Conservation (phyloP, 2,113 vertebrate species). For the Ascaphus truei region DNA sequence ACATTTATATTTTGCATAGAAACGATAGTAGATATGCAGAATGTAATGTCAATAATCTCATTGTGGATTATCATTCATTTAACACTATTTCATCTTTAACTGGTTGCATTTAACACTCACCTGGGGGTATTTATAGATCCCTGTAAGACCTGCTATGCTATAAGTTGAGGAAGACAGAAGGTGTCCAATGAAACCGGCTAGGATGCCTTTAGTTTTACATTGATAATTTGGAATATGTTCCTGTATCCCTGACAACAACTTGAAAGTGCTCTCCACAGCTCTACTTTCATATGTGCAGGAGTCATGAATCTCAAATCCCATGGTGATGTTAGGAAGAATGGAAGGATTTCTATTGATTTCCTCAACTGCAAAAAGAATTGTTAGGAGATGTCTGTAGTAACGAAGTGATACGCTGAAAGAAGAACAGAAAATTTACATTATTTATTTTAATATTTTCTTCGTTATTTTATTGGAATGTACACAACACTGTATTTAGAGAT, state of each 20-base stretch:
- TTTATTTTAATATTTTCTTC: no score
- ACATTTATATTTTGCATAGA: no score
- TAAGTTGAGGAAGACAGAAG: neutral
- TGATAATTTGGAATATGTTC: neutral
- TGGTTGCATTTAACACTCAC: conserved; percentile 3
- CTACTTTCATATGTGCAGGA: neutral
- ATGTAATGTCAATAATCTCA: no score
- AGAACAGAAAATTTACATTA: neutral
- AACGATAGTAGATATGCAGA: no score
- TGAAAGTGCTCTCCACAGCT: neutral
- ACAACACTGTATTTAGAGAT: no score
- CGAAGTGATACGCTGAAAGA: neutral
- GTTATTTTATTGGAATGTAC: no score
- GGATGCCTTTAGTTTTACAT: neutral
- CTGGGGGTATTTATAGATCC: neutral
- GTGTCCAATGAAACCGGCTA: conserved; percentile 3
- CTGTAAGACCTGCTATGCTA: neutral
- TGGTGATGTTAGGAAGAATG: conserved; percentile 10
- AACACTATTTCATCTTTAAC: neutral
- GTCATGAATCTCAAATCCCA: conserved; percentile 17
- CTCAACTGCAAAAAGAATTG: neutral
- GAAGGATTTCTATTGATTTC: conserved; percentile 3
- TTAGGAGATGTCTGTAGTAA: conserved; percentile 3
- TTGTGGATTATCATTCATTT: neutral
- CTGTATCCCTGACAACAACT: conserved; percentile 3